phyloP scores from a whole-genome alignment of 2,113 vertebrate genomes.

The Chloebia gouldiae region DNA sequence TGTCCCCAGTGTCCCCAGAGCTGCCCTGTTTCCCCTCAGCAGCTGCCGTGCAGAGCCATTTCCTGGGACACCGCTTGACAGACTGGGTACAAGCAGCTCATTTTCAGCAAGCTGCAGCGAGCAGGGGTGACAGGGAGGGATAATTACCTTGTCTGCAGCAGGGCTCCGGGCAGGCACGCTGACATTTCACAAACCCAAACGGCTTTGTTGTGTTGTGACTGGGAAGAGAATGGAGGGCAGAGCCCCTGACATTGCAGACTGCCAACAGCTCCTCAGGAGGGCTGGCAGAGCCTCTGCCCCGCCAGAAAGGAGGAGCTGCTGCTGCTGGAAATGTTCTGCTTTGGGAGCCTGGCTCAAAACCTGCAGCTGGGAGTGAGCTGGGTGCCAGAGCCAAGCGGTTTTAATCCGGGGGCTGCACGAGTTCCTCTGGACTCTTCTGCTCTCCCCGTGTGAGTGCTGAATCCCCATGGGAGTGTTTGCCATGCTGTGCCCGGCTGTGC shows the following conservation, averaged over 20 bases:
- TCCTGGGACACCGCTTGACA: not conserved
- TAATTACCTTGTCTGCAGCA: slow-evolving; percentile 20
- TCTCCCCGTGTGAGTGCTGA: rapidly evolving
- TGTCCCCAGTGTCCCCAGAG: not conserved
- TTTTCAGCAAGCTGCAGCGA: not conserved
- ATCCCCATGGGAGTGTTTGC: no score
- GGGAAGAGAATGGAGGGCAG: slow-evolving; percentile 39
- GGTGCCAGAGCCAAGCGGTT: rapidly evolving
- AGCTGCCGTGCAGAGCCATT: not conserved
- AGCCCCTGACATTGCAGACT: not conserved
- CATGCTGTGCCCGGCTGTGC: rapidly evolving
- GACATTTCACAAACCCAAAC: slow-evolving; percentile 19
- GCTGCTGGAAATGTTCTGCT: not conserved
- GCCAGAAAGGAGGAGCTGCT: not conserved
- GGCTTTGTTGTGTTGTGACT: slow-evolving; percentile 19
- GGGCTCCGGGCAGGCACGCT: not conserved
- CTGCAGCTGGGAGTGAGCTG: not conserved
- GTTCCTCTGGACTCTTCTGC: rapidly evolving
- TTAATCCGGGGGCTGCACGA: rapidly evolving
- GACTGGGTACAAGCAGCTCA: not conserved
- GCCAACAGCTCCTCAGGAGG: not conserved
- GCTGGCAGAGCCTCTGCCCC: not conserved
- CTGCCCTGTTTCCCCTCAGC: not conserved
- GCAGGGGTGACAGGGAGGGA: not conserved
- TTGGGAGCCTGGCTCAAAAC: rapidly evolving